Evolutionary conservation across 2,888 invertebrate species (phyloP).

Genomic region (Ochropacha duplaris): DNA sequence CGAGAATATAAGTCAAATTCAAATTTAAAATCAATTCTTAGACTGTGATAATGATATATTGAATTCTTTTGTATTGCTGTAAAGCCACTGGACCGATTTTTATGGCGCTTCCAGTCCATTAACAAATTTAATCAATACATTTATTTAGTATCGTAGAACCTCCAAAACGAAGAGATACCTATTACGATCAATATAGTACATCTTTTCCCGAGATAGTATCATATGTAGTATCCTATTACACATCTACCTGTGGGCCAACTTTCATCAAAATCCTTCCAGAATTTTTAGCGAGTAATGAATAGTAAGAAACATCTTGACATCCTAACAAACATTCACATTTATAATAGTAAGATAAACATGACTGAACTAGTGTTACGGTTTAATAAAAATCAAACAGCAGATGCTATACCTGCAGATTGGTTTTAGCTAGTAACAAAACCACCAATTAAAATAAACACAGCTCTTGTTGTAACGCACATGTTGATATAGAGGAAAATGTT

Average conservation of each 20-base stretch:
- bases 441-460: slow-evolving; percentile 37
- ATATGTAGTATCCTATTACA: no score
- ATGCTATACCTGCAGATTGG: background rate
- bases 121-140: background rate
- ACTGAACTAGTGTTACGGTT: background rate
- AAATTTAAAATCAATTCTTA: background rate
- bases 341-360: background rate
- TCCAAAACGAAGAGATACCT: background rate
- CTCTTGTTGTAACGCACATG: slow-evolving; percentile 17
- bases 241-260: no score
- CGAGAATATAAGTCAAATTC: background rate
- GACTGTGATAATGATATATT: background rate
- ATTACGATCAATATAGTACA: no score
- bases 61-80: background rate
- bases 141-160: no score
- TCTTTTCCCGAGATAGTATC: no score
- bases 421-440: slow-evolving; percentile 25
- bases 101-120: background rate
- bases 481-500: slow-evolving; percentile 29
- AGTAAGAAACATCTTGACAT: no score
- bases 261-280: no score
- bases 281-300: no score
- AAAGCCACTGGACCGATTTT: background rate
- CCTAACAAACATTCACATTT: no score
- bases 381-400: background rate